Evolutionary conservation across 2,113 vertebrate genomes (phyloP), one percentile per base, ranked within the genome.

Genomic region (Mungos mungo): DNA sequence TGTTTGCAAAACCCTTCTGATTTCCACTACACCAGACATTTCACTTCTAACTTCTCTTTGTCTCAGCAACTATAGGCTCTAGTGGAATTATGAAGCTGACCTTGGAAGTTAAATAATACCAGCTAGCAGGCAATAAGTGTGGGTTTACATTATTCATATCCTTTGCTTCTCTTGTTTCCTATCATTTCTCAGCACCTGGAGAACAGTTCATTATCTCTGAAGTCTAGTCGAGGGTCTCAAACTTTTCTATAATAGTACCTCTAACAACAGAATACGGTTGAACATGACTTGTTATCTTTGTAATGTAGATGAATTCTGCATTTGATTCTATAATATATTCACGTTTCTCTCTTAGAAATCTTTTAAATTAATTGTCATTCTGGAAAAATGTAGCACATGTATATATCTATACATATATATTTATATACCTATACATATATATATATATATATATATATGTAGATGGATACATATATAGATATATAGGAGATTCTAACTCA

Each of bases 61-160:
- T 84, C 77, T 74, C 66, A 14, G 77, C 25, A 85, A 33, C 31
- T 66, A 38, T 27, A 85, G 12, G 27, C 2, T 52, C n/a, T 86
- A 29, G 18, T 60, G 63, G 69, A 79, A 74, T 60, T 80, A 41
- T 60, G 23, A 52, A 60, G 38, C 35, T 87, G 52, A 63, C 25
- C 41, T 93, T 84, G 83, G n/a, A 83, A 94, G 88, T 86, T 25
- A 92, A 94, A 41, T 76, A 85, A 66, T 13, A 60, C 29, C 33
- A 65, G 69, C 45, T 31, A 65, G 12, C 1, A 60, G 54, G 76
- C 69, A 47, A 11, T 27, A 50, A 29, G 33, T 21, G 1, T 80
- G 47, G 33, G 4, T 16, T n/a, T 47, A 74, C 7, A 23, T 84
- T 89, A 63, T 79, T 87, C 8, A 45, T 65, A 25, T 50, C 23